A percentile compares a stretch with the other conserved stretches of the same genome.
phyloP scores from a whole-genome alignment of 2,888 invertebrate species.

The Trisateles emortualis region DNA sequence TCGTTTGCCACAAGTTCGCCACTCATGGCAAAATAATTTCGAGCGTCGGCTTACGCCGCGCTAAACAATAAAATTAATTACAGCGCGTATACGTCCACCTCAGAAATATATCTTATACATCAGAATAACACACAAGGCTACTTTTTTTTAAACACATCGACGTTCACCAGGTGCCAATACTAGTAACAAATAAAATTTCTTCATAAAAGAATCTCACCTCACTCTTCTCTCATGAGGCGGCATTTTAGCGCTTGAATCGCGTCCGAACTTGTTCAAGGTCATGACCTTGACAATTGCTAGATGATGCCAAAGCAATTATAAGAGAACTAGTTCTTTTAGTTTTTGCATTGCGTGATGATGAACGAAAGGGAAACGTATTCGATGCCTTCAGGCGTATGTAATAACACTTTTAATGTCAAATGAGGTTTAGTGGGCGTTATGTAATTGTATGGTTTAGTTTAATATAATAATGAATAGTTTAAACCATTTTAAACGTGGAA shows the following conservation, averaged over 20 bases:
- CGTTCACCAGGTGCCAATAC: too few species aligned
- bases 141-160: too few species aligned
- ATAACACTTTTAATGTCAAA: slow-evolving; percentile 42
- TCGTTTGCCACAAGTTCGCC: too few species aligned
- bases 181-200: too few species aligned
- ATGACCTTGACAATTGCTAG: slow-evolving; percentile 59
- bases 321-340: slow-evolving; percentile 60
- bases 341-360: slow-evolving; percentile 56
- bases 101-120: too few species aligned
- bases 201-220: too few species aligned
- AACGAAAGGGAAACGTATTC: slow-evolving; percentile 55
- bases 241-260: slow-evolving; percentile 36
- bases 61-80: too few species aligned
- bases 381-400: slow-evolving; percentile 28
- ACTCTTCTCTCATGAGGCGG: slow-evolving; percentile 1
- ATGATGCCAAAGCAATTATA: slow-evolving; percentile 54
- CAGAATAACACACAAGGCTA: too few species aligned
- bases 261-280: slow-evolving; percentile 60
- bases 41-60: too few species aligned
- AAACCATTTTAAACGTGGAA: too few species aligned
- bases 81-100: too few species aligned
- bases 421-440: slow-evolving; percentile 20
- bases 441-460: not conserved
- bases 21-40: too few species aligned
- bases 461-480: not conserved